Percentiles rank a stretch among this genome's conserved stretches.
These are phyloP conservation scores for Anaspis maculata DNA, from an alignment of 2,888 invertebrate genomes.

Conservation along the genomic window DNA sequence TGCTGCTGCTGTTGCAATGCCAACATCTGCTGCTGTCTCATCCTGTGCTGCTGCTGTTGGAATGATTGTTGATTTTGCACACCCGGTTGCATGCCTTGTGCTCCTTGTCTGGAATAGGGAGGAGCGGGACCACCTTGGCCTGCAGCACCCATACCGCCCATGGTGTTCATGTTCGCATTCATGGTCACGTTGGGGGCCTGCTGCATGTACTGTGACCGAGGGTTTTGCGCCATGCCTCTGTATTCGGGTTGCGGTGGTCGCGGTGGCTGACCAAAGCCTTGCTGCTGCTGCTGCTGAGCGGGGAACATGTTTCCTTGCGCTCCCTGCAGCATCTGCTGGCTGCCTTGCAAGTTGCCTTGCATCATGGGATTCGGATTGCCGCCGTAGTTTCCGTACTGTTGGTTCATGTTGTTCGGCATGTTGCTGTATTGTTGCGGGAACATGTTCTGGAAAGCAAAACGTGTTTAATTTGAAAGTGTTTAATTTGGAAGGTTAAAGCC, in stretches of 20 bases:
- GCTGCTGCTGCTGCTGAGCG: conserved; percentile 45
- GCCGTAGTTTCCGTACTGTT: conserved; percentile 55
- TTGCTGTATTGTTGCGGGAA: conserved; percentile 55
- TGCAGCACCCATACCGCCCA: conserved; percentile 49
- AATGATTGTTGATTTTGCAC: conserved; percentile 48
- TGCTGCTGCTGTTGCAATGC: conserved; percentile 61
- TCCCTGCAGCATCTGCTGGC: conserved; percentile 34
- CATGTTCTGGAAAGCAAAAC: conserved; percentile 42
- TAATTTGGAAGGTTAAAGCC: no score
- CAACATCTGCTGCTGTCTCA: conserved; percentile 64
- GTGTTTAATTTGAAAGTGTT: no score
- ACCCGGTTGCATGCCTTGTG: conserved; percentile 33
- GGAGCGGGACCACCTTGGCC: conserved; percentile 58
- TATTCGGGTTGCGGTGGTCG: conserved; percentile 42
- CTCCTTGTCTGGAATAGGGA: conserved; percentile 58
- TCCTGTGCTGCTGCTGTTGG: conserved; percentile 51
- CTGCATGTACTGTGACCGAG: conserved; percentile 60
- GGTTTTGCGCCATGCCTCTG: conserved; percentile 36
- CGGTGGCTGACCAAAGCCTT: conserved; percentile 49
- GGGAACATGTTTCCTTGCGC: conserved; percentile 40
- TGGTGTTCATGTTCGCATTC: conserved; percentile 72
- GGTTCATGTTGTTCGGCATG: conserved; percentile 56
- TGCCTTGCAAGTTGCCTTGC: conserved; percentile 29
- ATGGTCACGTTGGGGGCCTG: conserved; percentile 78
- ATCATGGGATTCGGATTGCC: conserved; percentile 36